phyloP scores from a whole-genome alignment of 2,797 vertebrate genomes.

The Squalus acanthias region DNA sequence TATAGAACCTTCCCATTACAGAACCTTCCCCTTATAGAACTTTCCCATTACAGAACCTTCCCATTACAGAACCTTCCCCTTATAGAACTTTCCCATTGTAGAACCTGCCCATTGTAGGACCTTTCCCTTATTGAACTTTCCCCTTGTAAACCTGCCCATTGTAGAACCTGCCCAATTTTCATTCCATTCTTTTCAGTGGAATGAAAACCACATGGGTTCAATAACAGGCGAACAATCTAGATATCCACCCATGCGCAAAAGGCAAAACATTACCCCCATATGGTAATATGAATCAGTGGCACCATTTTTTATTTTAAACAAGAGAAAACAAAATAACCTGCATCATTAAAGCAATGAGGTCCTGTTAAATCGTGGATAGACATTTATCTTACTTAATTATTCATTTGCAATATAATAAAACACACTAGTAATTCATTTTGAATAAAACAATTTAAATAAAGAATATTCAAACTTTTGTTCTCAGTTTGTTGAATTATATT shows the following conservation, averaged over 20 bases:
- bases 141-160: neutral
- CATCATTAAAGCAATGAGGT: neutral
- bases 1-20: too few species aligned
- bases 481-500: neutral
- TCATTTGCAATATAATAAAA: neutral
- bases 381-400: conserved; percentile 5
- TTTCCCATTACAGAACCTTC: too few species aligned
- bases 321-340: neutral
- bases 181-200: neutral
- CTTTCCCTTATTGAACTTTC: neutral
- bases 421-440: neutral
- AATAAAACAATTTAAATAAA: neutral
- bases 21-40: too few species aligned
- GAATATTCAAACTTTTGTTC: neutral
- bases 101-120: neutral
- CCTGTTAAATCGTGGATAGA: neutral
- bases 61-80: too few species aligned
- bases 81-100: neutral
- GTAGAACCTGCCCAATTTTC: neutral
- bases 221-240: neutral
- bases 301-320: neutral
- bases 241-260: too few species aligned
- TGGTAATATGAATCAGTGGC: neutral
- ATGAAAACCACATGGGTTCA: too few species aligned
- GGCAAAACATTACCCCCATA: neutral